phyloP scores from a whole-genome alignment of 2,113 vertebrate genomes.

The Cichladusa arquata region DNA sequence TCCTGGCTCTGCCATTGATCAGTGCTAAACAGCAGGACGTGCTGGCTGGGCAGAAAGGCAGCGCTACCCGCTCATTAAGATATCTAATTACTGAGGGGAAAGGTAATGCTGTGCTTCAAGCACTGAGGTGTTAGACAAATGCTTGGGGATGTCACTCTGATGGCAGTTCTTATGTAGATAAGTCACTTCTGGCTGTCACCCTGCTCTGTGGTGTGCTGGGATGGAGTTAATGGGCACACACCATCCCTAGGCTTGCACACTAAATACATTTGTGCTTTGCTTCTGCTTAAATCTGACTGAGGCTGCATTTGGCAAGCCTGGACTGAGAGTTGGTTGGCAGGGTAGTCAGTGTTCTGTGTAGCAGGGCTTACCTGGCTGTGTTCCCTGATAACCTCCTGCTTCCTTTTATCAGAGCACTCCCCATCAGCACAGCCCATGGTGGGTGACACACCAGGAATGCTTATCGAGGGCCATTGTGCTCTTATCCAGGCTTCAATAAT shows the following conservation, averaged over 20 bases:
- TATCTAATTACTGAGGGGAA: background rate
- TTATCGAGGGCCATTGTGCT: slow-evolving; percentile 51
- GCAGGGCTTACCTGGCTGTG: slow-evolving; percentile 4
- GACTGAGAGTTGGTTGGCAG: background rate
- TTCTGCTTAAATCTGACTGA: background rate
- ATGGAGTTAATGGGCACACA: background rate
- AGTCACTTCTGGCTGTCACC: slow-evolving; percentile 15
- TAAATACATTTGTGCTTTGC: background rate
- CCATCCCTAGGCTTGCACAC: background rate
- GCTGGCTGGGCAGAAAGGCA: slow-evolving; percentile 2
- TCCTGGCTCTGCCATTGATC: background rate
- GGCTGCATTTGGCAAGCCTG: background rate
- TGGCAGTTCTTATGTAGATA: background rate
- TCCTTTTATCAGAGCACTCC: slow-evolving; percentile 1
- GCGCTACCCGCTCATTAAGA: background rate
- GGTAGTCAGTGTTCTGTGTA: background rate
- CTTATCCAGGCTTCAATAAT: slow-evolving; percentile 58
- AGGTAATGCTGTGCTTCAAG: background rate
- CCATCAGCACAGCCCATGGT: background rate
- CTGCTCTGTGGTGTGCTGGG: background rate
- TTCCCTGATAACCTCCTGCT: slow-evolving; percentile 49
- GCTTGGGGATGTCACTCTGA: background rate
- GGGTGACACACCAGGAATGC: background rate
- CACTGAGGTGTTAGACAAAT: background rate
- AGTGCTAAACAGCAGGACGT: background rate